Percentiles rank a stretch among this genome's conserved stretches.
phyloP scores from a whole-genome alignment of 2,797 vertebrate genomes.

The Pyrocephalus nanus region DNA sequence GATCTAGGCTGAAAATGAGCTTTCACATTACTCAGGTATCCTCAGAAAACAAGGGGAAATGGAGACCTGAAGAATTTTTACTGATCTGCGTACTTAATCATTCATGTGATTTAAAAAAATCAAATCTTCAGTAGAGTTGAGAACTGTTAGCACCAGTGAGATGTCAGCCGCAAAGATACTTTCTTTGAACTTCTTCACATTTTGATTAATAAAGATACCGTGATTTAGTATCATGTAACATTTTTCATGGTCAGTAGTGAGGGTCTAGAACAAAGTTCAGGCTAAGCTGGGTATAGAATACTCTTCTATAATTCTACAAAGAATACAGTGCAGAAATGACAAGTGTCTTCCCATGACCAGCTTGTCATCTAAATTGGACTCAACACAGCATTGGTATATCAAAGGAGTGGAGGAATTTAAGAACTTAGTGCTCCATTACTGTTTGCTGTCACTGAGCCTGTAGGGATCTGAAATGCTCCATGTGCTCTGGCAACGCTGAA shows the following conservation, averaged over 20 bases:
- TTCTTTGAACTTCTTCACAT: background rate
- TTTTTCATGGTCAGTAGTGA: background rate
- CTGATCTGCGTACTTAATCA: background rate
- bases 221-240: background rate
- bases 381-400: background rate
- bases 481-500: background rate
- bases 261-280: background rate
- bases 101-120: background rate
- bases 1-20: background rate
- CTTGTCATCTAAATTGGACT: background rate
- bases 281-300: background rate
- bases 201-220: background rate
- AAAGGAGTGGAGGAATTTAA: constrained; percentile 16
- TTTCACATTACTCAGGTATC: background rate
- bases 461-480: constrained; percentile 3
- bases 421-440: background rate
- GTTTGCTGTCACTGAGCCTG: constrained; percentile 3
- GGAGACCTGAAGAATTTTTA: background rate
- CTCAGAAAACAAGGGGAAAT: background rate
- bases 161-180: background rate
- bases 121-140: background rate
- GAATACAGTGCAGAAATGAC: background rate
- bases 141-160: background rate
- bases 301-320: background rate
- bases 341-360: background rate